These are phyloP conservation scores for Nannobrachium achirus DNA, from an alignment of 2,113 vertebrate species.

Conservation along the genomic window DNA sequence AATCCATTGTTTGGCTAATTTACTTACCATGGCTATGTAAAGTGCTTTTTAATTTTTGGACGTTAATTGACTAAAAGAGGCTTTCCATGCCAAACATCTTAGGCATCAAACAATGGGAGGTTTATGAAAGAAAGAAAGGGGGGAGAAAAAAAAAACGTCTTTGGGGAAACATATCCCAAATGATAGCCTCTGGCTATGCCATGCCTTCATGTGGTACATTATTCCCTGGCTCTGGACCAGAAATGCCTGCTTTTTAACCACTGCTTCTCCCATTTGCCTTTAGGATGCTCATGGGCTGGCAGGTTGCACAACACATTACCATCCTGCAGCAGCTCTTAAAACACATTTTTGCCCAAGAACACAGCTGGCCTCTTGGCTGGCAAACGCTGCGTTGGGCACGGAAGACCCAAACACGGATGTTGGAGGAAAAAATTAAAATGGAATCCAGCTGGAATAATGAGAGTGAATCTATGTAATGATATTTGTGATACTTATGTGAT, in stretches of 20 bases:
- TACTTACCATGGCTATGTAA: conserved; percentile 65
- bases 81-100: conserved; percentile 61
- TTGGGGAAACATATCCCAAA: conserved; percentile 62
- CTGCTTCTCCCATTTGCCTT: conserved; percentile 81
- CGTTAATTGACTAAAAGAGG: conserved; percentile 72
- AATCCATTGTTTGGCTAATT: conserved; percentile 67
- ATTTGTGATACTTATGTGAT: conserved; percentile 42
- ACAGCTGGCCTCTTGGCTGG: conserved; percentile 81
- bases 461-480: conserved; percentile 41
- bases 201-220: conserved; percentile 76
- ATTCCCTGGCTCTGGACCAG: conserved; percentile 75
- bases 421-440: conserved; percentile 61
- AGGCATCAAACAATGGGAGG: conserved; percentile 64
- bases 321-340: conserved; percentile 81
- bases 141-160: conserved; percentile 35
- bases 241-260: conserved; percentile 82
- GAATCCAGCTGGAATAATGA: conserved; percentile 67
- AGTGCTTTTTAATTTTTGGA: conserved; percentile 74
- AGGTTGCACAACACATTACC: conserved; percentile 77
- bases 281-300: conserved; percentile 77
- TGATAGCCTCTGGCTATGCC: conserved; percentile 68
- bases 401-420: conserved; percentile 52
- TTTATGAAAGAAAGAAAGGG: conserved; percentile 32
- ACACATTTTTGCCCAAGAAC: conserved; percentile 78
- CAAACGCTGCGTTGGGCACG: conserved; percentile 47